Evolutionary conservation across 2,113 vertebrate genomes (phyloP), one percentile per base, ranked within the genome.

Genomic region (Spea multiplicata): DNA sequence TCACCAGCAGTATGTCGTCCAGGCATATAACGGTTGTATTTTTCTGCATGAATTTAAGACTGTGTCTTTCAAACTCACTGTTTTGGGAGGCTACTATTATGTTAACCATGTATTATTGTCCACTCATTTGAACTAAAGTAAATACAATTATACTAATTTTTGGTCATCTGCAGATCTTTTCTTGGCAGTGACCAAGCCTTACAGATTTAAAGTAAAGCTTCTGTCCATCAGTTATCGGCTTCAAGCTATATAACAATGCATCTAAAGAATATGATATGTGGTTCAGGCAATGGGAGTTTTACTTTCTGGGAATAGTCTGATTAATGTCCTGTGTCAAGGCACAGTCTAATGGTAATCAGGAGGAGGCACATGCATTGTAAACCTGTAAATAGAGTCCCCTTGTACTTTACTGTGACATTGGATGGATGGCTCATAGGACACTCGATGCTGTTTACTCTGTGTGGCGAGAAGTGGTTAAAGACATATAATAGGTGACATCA

Each of bases 221-320:
- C n/a, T 45, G 61, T 64, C 71, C 78, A 80, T 74, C 78, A 17
- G 71, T 74, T 80, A 80, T 80, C 65, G 68, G 71, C 71, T 73
- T 61, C 71, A 61, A 74, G 71, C 59, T 80, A 57, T 80, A 80
- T 80, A 71, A 80, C 78, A 80, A 68, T 80, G 78, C 64, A 64
- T 80, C 64, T 74, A 74, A 68, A 80, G 77, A 71, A 59, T 80
- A 67, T 80, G 71, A 80, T 80, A 64, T 65, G 74, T 80, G 65
- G 64, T 61, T 80, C 52, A 74, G 71, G 71, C 71, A 57, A 74
- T 68, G 71, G 78, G 65, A 80, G 53, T 80, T 80, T 80, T 74
- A 74, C 78, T 61, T 71, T 71, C 52, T 59, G 71, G 65, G 78
- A 80, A 80, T 80, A 74, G 71, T 53, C 78, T 80, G 78, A 80